Evolutionary conservation across 2,797 vertebrate genomes (phyloP).

Genomic region (Enteromius paludinosus): DNA sequence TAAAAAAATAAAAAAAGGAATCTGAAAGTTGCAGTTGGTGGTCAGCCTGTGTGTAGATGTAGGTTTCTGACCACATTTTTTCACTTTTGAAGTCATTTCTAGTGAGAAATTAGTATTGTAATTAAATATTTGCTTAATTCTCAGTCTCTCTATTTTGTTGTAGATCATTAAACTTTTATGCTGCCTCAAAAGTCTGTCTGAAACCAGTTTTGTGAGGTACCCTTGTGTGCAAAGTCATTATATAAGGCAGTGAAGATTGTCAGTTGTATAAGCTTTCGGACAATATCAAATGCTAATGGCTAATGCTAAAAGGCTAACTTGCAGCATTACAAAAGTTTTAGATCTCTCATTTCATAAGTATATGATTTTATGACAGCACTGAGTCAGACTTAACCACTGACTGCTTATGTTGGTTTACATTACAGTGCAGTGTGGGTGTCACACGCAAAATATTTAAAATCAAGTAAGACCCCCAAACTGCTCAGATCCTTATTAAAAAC

Average conservation of each 20-base stretch:
- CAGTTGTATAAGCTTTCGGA: neutral
- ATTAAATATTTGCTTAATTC: neutral
- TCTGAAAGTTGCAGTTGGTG: neutral
- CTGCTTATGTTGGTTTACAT: slow-evolving; percentile 13
- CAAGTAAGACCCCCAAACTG: slow-evolving; percentile 3
- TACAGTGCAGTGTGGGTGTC: neutral
- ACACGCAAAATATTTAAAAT: neutral
- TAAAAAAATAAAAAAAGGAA: neutral
- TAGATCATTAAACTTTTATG: neutral
- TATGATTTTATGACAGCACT: neutral
- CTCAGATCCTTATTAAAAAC: neutral
- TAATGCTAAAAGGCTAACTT: neutral
- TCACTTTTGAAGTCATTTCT: neutral
- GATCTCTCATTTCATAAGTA: neutral
- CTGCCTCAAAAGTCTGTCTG: neutral
- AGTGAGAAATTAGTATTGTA: neutral
- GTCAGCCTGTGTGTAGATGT: too few relatives aligned
- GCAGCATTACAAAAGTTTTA: neutral
- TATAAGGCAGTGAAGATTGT: neutral
- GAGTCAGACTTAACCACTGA: neutral
- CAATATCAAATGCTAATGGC: neutral
- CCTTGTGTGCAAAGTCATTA: neutral
- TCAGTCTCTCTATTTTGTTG: neutral
- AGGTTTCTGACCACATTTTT: neutral
- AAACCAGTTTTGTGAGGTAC: neutral